phyloP scores from a whole-genome alignment of 1,140 invertebrate genomes.

The Sitodiplosis mosellana region DNA sequence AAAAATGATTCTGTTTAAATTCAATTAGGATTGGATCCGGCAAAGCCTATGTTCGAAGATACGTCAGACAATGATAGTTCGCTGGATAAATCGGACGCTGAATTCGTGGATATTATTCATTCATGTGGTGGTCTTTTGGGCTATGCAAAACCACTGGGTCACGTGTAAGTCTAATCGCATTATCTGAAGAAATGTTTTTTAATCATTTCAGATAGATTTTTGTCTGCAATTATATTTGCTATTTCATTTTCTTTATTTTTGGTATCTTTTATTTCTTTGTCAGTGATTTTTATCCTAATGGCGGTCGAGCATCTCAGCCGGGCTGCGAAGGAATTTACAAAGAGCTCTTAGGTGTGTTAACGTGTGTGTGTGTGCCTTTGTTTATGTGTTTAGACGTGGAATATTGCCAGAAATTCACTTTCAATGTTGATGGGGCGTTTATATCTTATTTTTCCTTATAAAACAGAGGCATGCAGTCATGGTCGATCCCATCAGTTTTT shows the following conservation, averaged over 20 bases:
- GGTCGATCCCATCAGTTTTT: conserved; percentile 43
- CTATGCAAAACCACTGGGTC: background rate
- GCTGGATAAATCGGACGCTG: conserved; percentile 38
- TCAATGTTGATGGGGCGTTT: conserved; percentile 28
- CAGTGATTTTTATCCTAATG: conserved; percentile 28
- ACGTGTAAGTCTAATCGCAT: conserved; percentile 6
- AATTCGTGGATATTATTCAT: conserved; percentile 35
- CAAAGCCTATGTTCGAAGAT: conserved; percentile 33
- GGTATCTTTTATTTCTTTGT: no score
- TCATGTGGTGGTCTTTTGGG: background rate
- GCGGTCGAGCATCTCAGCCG: conserved; percentile 40
- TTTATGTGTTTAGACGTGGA: no score
- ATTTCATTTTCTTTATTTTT: background rate
- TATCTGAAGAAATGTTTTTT: conserved; percentile 1
- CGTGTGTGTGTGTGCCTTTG: conserved; percentile 56
- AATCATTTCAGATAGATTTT: background rate
- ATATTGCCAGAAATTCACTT: conserved; percentile 36
- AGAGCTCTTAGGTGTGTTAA: conserved; percentile 63
- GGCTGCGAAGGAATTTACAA: conserved; percentile 35
- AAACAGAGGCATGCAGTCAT: conserved; percentile 47
- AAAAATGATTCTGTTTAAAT: background rate
- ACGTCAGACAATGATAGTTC: conserved; percentile 18
- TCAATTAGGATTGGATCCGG: conserved; percentile 35
- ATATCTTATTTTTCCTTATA: conserved; percentile 31
- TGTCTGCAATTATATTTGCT: background rate